These are phyloP conservation scores for Caenorhabditis angaria DNA, from an alignment of 2,888 invertebrate species.

Conservation along the genomic window DNA sequence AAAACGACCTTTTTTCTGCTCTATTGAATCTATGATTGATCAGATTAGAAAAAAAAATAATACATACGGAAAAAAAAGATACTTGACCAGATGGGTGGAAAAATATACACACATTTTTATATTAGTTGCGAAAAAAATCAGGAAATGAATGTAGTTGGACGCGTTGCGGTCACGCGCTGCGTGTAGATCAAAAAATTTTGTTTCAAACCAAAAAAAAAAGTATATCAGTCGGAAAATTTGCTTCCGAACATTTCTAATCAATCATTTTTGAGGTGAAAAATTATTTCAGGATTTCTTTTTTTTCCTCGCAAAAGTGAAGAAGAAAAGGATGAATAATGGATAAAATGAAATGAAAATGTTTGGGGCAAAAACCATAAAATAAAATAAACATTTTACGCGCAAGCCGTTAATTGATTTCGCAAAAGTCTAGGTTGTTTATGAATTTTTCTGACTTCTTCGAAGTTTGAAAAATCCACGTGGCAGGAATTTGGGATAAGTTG, in stretches of 20 bases:
- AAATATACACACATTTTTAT: neutral
- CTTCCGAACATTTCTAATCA: neutral
- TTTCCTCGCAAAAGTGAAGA: too few relatives aligned
- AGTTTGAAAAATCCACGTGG: too few relatives aligned
- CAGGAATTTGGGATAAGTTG: too few relatives aligned
- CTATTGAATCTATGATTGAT: conserved; percentile 8
- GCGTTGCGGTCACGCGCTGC: too few relatives aligned
- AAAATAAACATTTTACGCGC: neutral
- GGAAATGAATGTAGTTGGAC: too few relatives aligned
- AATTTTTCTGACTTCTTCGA: neutral
- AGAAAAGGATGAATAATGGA: too few relatives aligned
- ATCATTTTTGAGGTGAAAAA: neutral
- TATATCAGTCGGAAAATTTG: neutral
- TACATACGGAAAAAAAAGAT: neutral
- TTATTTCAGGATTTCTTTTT: too few relatives aligned
- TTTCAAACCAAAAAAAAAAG: too few relatives aligned
- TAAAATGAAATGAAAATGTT: neutral
- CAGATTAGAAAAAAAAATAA: conserved; percentile 1
- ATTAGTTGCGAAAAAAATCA: too few relatives aligned
- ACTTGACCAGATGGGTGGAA: neutral
- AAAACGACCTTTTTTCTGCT: conserved; percentile 1
- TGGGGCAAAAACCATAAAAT: neutral
- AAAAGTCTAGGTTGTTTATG: neutral
- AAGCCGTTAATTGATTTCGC: neutral
- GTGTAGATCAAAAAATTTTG: too few relatives aligned